Conservation (phyloP, 1,140 invertebrate species). For the Drosophila serrata region DNA sequence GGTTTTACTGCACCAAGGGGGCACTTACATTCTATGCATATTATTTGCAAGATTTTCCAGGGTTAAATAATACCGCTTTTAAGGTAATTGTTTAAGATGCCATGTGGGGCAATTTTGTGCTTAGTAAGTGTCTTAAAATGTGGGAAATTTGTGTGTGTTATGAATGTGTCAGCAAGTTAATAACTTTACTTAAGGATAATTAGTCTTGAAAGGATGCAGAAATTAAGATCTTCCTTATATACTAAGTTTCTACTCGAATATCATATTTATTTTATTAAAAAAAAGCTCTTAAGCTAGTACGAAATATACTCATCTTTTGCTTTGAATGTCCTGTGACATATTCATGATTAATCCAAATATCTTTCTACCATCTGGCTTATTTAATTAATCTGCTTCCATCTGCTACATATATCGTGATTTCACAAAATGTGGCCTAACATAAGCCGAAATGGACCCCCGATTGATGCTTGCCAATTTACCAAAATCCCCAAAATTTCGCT, state of each 20-base stretch:
- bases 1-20: conserved; percentile 61
- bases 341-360: background rate
- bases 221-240: background rate
- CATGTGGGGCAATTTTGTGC: background rate
- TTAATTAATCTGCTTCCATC: conserved; percentile 9
- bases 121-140: background rate
- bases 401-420: background rate
- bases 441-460: background rate
- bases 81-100: conserved; percentile 36
- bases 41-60: conserved; percentile 14
- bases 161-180: background rate
- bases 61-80: conserved; percentile 7
- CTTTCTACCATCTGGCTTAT: background rate
- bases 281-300: too few relatives aligned
- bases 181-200: background rate
- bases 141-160: background rate
- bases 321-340: background rate
- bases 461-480: conserved; percentile 41
- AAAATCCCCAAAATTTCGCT: conserved; percentile 11
- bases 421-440: conserved; percentile 23
- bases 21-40: conserved; percentile 12
- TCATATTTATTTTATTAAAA: background rate
- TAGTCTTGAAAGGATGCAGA: background rate
- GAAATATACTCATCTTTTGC: too few relatives aligned
- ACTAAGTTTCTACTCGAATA: background rate